A percentile compares a stretch with the other conserved stretches of the same genome.
These are phyloP conservation scores for Sesia apiformis DNA, from an alignment of 2,888 invertebrate species.

Conservation along the genomic window DNA sequence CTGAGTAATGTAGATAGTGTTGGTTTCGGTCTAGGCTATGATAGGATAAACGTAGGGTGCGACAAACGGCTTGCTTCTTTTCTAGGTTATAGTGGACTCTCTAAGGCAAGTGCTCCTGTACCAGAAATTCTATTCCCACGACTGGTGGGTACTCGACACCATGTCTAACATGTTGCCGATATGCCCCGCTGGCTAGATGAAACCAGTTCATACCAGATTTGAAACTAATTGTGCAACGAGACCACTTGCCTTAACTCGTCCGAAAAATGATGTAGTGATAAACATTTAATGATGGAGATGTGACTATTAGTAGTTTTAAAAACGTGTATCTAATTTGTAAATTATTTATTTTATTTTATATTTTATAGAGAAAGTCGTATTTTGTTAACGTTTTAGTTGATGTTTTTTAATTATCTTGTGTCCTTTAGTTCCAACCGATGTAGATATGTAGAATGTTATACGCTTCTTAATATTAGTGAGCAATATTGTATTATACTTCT, in stretches of 20 bases:
- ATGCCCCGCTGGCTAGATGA: constrained; percentile 8
- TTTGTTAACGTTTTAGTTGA: constrained; percentile 75
- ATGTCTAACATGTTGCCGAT: constrained; percentile 7
- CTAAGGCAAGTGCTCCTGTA: constrained; percentile 30
- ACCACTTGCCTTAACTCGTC: constrained; percentile 37
- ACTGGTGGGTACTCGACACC: constrained; percentile 7
- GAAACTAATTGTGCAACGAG: constrained; percentile 14
- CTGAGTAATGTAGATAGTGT: constrained; percentile 69
- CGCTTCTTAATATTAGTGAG: constrained; percentile 72
- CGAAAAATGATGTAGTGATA: constrained; percentile 52
- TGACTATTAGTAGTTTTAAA: constrained; percentile 57
- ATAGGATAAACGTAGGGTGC: constrained; percentile 50
- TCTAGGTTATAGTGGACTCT: constrained; percentile 32
- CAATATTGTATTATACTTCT: constrained; percentile 64
- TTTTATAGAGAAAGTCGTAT: constrained; percentile 68
- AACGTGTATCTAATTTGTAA: constrained; percentile 72
- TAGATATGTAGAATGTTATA: constrained; percentile 70
- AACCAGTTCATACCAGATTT: constrained; percentile 14
- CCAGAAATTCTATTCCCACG: constrained; percentile 8
- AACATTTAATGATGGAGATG: constrained; percentile 48
- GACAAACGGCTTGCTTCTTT: constrained; percentile 65
- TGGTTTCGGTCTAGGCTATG: constrained; percentile 67
- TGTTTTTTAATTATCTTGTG: constrained; percentile 61
- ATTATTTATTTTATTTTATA: constrained; percentile 70
- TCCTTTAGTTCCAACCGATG: constrained; percentile 64